These are phyloP conservation scores for Corbicula japonica DNA, from an alignment of 2,888 invertebrate genomes.

Conservation along the genomic window DNA sequence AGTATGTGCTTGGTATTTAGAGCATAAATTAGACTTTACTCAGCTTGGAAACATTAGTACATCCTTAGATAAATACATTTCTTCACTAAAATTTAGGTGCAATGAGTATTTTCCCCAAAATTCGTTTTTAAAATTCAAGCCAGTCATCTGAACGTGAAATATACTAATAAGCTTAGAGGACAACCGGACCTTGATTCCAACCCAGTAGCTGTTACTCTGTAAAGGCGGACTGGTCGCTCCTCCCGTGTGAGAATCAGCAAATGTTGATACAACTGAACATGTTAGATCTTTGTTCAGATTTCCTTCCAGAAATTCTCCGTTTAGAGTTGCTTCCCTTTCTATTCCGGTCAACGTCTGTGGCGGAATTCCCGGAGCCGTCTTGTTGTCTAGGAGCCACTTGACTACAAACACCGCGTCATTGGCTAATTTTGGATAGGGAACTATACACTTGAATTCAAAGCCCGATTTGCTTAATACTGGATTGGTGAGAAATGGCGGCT, in stretches of 20 bases:
- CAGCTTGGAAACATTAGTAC: not conserved
- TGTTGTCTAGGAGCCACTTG: conserved; percentile 43
- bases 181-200: conserved; percentile 37
- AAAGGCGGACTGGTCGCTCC: conserved; percentile 16
- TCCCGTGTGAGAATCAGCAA: conserved; percentile 21
- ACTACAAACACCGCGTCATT: conserved; percentile 44
- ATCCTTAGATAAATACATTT: too few species aligned
- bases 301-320: conserved; percentile 12
- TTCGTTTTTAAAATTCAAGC: too few species aligned
- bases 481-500: conserved; percentile 15
- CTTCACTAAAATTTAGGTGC: too few species aligned
- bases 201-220: conserved; percentile 38
- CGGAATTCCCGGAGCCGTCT: conserved; percentile 4
- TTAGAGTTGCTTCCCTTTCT: conserved; percentile 19
- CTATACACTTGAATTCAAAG: conserved; percentile 33
- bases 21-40: too few species aligned
- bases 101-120: too few species aligned
- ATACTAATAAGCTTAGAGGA: too few species aligned
- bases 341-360: conserved; percentile 5
- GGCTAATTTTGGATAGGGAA: conserved; percentile 33
- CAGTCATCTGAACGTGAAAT: too few species aligned
- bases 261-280: conserved; percentile 34
- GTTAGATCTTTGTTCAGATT: conserved; percentile 32
- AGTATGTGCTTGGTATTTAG: too few species aligned
- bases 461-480: conserved; percentile 18